Percentiles rank a stretch among this genome's conserved stretches.
Evolutionary conservation across 2,113 vertebrate genomes (phyloP).

Genomic region (Pterocles orientalis): DNA sequence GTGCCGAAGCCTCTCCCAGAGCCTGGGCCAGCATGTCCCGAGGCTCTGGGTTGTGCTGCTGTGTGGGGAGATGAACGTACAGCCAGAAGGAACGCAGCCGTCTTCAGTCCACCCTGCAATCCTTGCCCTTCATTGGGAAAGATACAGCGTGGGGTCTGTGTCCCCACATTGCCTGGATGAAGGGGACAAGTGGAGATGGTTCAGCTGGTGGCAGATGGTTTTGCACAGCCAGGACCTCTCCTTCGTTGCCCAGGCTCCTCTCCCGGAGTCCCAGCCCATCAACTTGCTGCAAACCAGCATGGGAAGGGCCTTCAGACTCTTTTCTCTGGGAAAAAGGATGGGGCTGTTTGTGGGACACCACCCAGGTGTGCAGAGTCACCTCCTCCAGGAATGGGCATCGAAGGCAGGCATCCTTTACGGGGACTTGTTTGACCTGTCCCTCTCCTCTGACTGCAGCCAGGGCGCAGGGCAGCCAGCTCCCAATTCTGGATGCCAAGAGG

Average conservation of each 20-base stretch:
- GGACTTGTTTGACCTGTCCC: no score
- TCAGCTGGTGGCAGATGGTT: not conserved
- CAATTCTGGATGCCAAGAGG: not conserved
- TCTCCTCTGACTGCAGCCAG: not conserved
- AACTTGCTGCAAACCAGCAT: not conserved
- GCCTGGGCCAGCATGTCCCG: rapidly evolving
- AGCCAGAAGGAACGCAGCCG: not conserved
- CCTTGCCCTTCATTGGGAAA: not conserved
- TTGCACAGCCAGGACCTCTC: not conserved
- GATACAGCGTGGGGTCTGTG: not conserved
- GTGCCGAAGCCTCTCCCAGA: not conserved
- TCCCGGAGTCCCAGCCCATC: not conserved
- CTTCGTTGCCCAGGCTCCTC: not conserved
- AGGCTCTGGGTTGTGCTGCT: not conserved
- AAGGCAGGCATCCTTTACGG: no score
- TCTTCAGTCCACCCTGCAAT: not conserved
- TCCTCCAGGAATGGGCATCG: not conserved
- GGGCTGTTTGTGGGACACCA: not conserved
- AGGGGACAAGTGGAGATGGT: rapidly evolving
- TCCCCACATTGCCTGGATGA: no score
- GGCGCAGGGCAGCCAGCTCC: not conserved
- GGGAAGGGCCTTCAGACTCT: not conserved
- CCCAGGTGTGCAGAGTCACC: not conserved
- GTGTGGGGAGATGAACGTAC: rapidly evolving
- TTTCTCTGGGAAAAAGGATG: not conserved